Evolutionary conservation across 2,113 vertebrate species (phyloP).

Genomic region (Sebastes fasciatus): DNA sequence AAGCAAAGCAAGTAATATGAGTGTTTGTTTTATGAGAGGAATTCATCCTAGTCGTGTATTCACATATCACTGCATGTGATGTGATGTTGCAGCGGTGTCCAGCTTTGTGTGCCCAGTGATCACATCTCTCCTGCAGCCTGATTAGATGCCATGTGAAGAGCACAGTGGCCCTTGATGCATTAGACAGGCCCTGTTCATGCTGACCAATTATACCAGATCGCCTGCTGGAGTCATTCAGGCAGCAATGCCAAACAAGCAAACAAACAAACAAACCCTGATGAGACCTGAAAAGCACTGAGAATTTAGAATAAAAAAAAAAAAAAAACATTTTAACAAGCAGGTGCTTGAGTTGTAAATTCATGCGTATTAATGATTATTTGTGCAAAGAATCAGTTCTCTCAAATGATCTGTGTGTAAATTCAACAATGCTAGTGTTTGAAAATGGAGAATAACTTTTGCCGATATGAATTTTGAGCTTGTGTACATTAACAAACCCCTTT

Average conservation of each 20-base stretch:
- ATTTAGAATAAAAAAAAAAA: not conserved
- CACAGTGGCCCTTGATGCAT: conserved; percentile 52
- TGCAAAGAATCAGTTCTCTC: not conserved
- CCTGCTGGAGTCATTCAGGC: conserved; percentile 41
- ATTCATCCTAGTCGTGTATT: not conserved
- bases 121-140: conserved; percentile 28
- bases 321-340: not conserved
- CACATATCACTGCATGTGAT: conserved; percentile 2
- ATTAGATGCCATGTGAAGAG: conserved; percentile 40
- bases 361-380: not conserved
- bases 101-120: conserved; percentile 6
- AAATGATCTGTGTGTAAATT: not conserved
- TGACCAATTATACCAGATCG: conserved; percentile 59
- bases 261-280: conserved; percentile 23
- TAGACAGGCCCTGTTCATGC: conserved; percentile 44
- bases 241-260: conserved; percentile 26
- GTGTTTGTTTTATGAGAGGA: not conserved
- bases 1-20: conserved; percentile 9
- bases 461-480: not conserved
- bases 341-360: not conserved
- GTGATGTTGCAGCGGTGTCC: conserved; percentile 11
- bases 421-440: not conserved
- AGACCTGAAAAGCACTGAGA: not conserved
- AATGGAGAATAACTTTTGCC: not conserved
- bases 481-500: not conserved